Evolutionary conservation across 2,797 vertebrate genomes (phyloP).

Genomic region (Kryptopterus vitreolus): DNA sequence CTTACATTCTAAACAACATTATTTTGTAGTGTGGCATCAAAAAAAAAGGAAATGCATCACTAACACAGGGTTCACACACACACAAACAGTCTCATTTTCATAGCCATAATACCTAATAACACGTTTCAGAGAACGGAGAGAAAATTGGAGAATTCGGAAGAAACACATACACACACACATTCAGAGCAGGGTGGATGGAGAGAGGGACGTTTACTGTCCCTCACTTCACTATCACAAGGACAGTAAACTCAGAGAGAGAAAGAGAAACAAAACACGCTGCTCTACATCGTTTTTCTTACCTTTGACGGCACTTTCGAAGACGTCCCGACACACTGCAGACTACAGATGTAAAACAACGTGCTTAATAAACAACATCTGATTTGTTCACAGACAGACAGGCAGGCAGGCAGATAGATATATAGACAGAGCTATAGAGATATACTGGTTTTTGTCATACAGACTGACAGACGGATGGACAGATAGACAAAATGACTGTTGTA

Average conservation of each 20-base stretch:
- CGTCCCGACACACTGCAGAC: slow-evolving; percentile 48
- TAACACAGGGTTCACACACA: not conserved
- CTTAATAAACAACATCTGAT: not conserved
- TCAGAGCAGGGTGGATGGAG: too few species aligned
- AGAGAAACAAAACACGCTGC: not conserved
- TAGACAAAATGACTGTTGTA: too few species aligned
- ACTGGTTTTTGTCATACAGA: too few species aligned
- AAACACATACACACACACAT: not conserved
- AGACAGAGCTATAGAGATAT: not conserved
- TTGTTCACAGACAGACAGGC: not conserved
- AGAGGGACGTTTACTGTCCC: too few species aligned
- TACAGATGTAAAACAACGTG: not conserved
- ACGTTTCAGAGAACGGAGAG: not conserved
- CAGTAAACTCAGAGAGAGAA: not conserved
- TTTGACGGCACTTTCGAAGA: slow-evolving; percentile 37
- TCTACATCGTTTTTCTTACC: slow-evolving; percentile 13
- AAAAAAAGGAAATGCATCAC: not conserved
- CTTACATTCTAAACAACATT: not conserved
- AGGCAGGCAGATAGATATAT: not conserved
- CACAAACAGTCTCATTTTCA: not conserved
- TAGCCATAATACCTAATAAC: not conserved
- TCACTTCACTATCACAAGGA: too few species aligned
- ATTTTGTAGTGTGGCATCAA: not conserved
- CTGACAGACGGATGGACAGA: not conserved
- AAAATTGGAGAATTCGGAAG: not conserved